Evolutionary conservation across 2,888 invertebrate genomes (phyloP).

Genomic region (Drosophila borealis): DNA sequence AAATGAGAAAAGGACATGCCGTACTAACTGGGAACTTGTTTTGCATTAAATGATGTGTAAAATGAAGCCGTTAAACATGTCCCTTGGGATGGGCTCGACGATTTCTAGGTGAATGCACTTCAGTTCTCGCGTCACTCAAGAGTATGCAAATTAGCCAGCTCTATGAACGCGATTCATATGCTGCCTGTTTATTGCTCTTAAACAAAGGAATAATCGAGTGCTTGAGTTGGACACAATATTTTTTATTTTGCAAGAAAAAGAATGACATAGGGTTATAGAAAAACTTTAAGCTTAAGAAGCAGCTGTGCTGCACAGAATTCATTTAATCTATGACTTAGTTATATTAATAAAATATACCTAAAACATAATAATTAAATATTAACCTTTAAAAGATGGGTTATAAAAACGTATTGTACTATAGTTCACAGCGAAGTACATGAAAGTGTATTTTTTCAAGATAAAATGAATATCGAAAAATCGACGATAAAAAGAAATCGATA

Average conservation of each 20-base stretch:
- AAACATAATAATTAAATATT: too few species aligned
- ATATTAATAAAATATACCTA: too few species aligned
- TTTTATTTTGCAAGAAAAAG: background rate
- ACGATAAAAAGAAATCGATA: too few species aligned
- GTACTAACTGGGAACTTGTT: slow-evolving; percentile 61
- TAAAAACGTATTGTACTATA: too few species aligned
- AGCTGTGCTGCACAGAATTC: too few species aligned
- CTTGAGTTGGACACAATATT: background rate
- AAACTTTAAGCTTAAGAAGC: too few species aligned
- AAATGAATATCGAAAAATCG: too few species aligned
- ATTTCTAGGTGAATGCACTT: slow-evolving; percentile 37
- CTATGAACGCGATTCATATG: slow-evolving; percentile 16
- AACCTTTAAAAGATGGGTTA: too few species aligned
- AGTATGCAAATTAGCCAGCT: slow-evolving; percentile 63
- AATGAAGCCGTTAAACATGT: slow-evolving; percentile 81
- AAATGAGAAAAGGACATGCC: slow-evolving; percentile 23
- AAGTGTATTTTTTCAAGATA: too few species aligned
- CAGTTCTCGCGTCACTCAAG: slow-evolving; percentile 31
- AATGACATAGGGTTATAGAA: background rate
- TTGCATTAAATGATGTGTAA: slow-evolving; percentile 83
- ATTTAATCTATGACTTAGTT: too few species aligned
- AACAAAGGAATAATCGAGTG: slow-evolving; percentile 1
- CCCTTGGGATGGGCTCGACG: slow-evolving; percentile 65
- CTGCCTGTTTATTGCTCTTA: slow-evolving; percentile 13
- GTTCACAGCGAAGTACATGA: too few species aligned